Base-by-base conservation (phyloP, 2,113 vertebrate species). In the Pelusios castaneus region DNA sequence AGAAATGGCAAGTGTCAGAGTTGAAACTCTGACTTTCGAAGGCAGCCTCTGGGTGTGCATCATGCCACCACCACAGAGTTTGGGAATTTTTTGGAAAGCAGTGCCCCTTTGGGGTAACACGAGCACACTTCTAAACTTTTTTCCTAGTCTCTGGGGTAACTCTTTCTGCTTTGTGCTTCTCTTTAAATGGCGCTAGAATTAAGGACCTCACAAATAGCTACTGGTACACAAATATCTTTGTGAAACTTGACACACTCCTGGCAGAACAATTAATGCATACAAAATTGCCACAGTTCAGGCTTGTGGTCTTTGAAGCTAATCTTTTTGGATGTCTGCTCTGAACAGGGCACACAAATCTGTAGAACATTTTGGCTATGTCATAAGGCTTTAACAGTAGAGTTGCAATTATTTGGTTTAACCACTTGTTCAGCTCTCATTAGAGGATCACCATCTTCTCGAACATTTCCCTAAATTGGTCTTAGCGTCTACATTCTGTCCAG, bases 191-290 rank as follows among this genome's bases (percentile, higher is more conserved):
- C 1, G 76, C 82, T 17, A 80, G 41, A 22, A 38, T 82, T 70
- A 49, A 47, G 43, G 29, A 25, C 27, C n/a, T 34, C 8, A 0
- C 2, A 21, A 21, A 0, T 41, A 4, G 29, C 87, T 17, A 10
- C 63, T 0, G 0, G 9, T 52, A 38, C 43, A 43, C 13, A 17
- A 34, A 7, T 60, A 88, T 95, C 22, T 76, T 76, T 93, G 88
- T 75, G 41, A 47, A 87, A 4, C 0, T 85, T 56, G 80, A 60
- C 87, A 16, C 21, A 76, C 88, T 87, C 85, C 29, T 49, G 70
- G 70, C 9, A 54, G 67, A 12, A 5, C 58, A 73, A 84, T 0
- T 2, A 79, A 58, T 78, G 77, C 80, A 83, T 19, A 70, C 34
- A 83, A 90, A 58, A 38, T 11, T 52, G 19, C 47, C 19, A 7